phyloP scores from a whole-genome alignment of 2,113 vertebrate genomes.

The Leucopsar rothschildi region DNA sequence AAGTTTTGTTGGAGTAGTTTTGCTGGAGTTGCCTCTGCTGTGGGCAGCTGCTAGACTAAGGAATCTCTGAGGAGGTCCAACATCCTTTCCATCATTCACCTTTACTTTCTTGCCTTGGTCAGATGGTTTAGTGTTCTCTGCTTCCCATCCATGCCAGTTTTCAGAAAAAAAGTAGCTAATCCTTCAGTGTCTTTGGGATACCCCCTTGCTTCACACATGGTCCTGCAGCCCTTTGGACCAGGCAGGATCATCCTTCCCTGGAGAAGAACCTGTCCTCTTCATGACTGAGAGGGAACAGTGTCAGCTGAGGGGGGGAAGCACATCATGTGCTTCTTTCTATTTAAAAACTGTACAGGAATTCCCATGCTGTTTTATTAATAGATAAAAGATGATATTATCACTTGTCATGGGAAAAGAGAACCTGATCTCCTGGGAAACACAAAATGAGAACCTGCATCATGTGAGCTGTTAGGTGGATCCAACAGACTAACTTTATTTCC shows the following conservation, averaged over 20 bases:
- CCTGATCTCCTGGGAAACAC: not conserved
- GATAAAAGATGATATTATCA: not conserved
- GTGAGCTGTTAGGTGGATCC: not conserved
- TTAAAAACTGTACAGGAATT: not conserved
- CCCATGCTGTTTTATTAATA: not conserved
- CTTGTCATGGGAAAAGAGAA: not conserved
- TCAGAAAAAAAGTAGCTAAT: not conserved
- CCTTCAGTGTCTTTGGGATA: not conserved
- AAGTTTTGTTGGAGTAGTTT: not conserved
- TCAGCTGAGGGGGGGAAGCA: not conserved
- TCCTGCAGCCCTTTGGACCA: not conserved
- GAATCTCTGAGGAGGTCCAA: not conserved
- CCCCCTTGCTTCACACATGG: not conserved
- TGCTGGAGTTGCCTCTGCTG: not conserved
- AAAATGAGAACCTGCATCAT: rapidly evolving
- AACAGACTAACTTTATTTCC: not conserved
- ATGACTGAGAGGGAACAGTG: not conserved
- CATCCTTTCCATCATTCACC: not conserved
- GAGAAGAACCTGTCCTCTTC: not conserved
- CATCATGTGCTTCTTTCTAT: not conserved
- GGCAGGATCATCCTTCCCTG: not conserved
- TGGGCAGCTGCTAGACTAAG: not conserved
- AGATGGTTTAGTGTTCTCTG: not conserved
- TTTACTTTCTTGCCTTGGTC: not conserved
- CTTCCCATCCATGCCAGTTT: not conserved